A percentile compares a stretch with the other conserved stretches of the same genome.
phyloP scores from a whole-genome alignment of 2,888 invertebrate species.

The Pachycephus smyrnensis region DNA sequence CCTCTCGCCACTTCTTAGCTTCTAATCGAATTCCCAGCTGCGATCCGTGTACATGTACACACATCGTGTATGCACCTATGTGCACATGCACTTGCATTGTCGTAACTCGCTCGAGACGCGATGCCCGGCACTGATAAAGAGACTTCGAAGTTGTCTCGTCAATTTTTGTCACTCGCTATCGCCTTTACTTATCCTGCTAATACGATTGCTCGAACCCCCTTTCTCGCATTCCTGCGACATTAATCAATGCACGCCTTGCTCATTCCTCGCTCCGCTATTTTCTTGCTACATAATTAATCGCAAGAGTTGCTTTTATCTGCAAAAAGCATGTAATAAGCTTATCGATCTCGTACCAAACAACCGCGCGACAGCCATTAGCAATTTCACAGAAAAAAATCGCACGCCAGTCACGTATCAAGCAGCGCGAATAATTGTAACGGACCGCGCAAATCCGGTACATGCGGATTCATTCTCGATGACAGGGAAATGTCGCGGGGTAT shows the following conservation, averaged over 20 bases:
- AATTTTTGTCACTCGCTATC: neutral
- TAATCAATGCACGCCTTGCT: neutral
- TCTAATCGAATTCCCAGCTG: neutral
- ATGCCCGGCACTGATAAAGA: neutral
- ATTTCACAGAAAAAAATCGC: neutral
- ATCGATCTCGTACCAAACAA: neutral
- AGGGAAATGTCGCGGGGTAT: neutral
- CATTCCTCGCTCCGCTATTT: neutral
- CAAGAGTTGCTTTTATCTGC: neutral
- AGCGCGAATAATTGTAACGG: neutral
- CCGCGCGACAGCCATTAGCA: neutral
- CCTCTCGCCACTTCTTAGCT: neutral
- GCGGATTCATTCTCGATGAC: neutral
- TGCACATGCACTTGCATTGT: neutral
- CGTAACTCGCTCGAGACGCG: neutral
- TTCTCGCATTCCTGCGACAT: neutral
- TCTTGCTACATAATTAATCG: neutral
- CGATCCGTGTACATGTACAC: neutral
- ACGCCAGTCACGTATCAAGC: neutral
- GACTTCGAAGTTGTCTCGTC: neutral
- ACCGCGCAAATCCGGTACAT: neutral
- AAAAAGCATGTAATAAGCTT: neutral
- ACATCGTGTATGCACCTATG: neutral
- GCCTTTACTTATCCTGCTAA: slow-evolving; percentile 38
- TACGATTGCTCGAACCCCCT: slow-evolving; percentile 29